Evolutionary conservation across 2,888 invertebrate species (phyloP).

Genomic region (Cosmopolites sordidus): DNA sequence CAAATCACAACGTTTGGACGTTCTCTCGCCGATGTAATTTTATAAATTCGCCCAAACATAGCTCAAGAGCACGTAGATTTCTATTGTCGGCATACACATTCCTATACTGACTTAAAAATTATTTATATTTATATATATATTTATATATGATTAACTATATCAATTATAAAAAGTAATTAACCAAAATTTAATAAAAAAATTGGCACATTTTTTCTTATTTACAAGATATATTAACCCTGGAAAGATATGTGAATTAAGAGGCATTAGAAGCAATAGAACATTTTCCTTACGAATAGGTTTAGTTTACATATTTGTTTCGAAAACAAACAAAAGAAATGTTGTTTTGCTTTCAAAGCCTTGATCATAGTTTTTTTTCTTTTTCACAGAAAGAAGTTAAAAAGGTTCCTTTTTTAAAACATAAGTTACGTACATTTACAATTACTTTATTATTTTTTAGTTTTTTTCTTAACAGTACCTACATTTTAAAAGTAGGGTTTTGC

Average conservation of each 20-base stretch:
- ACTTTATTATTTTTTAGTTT: slow-evolving; percentile 4
- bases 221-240: slow-evolving; percentile 48
- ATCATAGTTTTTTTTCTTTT: neutral
- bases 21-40: slow-evolving; percentile 9
- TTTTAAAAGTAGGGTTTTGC: slow-evolving; percentile 15
- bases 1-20: slow-evolving; percentile 19
- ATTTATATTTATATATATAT: slow-evolving; percentile 6
- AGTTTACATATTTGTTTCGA: neutral
- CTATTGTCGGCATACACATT: slow-evolving; percentile 21
- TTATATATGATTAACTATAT: slow-evolving; percentile 19
- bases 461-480: slow-evolving; percentile 9
- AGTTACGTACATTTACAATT: slow-evolving; percentile 26
- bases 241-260: slow-evolving; percentile 49
- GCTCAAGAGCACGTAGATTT: slow-evolving; percentile 11
- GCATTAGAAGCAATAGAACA: slow-evolving; percentile 12
- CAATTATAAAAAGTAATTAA: slow-evolving; percentile 16
- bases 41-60: slow-evolving; percentile 6
- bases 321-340: slow-evolving; percentile 2
- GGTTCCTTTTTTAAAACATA: slow-evolving; percentile 16
- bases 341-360: neutral
- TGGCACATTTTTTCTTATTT: slow-evolving; percentile 48
- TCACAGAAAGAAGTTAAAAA: slow-evolving; percentile 20
- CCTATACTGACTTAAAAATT: slow-evolving; percentile 24
- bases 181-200: slow-evolving; percentile 39
- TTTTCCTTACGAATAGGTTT: neutral